Percentiles rank a stretch among this genome's conserved stretches.
Conservation (phyloP, 2,797 vertebrate genomes). For the Acrocephalus scirpaceus region DNA sequence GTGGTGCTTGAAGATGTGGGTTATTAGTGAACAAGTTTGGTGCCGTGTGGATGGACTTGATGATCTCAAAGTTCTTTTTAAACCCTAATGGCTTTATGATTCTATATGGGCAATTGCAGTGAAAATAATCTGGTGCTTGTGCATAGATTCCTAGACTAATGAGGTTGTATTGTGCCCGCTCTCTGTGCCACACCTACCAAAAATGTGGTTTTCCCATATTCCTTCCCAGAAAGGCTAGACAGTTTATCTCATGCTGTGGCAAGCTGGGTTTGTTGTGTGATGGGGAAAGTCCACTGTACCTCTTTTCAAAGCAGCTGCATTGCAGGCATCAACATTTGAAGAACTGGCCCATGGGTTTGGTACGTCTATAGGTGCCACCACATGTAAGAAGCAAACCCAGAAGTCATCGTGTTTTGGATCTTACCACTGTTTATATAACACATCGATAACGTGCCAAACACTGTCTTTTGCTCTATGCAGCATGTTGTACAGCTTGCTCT, state of each 20-base stretch:
- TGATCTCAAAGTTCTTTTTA: neutral
- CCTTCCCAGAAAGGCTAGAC: neutral
- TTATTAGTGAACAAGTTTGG: neutral
- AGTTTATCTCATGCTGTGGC: neutral
- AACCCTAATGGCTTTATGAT: neutral
- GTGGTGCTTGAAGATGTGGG: too few relatives aligned
- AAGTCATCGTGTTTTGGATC: neutral
- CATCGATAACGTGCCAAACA: slow-evolving; percentile 2
- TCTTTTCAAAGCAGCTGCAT: neutral
- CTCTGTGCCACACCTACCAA: neutral
- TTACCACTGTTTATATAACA: slow-evolving; percentile 27
- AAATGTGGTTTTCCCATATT: neutral
- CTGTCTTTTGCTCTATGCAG: slow-evolving; percentile 6
- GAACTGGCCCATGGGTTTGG: neutral
- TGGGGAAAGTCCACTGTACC: neutral
- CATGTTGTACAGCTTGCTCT: slow-evolving; percentile 24
- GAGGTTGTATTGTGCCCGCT: neutral
- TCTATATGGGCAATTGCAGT: accelerated
- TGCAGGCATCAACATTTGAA: neutral
- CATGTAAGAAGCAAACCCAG: neutral
- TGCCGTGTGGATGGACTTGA: neutral
- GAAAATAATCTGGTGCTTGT: neutral
- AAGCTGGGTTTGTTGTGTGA: neutral
- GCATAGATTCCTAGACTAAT: neutral
- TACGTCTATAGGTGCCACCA: neutral